Evolutionary conservation across 35 echinoderm and acorn worm species (phyloP), one percentile per base, ranked within the genome.

Genomic region (Ophioderma brevispina): DNA sequence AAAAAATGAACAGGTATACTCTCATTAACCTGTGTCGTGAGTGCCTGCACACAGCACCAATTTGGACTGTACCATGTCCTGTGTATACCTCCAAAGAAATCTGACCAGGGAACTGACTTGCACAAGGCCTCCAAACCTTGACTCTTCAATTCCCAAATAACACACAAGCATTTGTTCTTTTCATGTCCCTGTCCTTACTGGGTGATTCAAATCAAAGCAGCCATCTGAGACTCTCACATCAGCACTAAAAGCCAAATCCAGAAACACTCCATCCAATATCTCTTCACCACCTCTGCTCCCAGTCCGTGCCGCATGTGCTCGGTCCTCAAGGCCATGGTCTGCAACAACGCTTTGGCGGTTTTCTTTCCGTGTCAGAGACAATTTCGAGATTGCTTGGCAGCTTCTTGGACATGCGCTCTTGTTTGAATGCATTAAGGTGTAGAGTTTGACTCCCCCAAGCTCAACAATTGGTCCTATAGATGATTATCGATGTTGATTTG

Each of bases 361-460:
- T n/a, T 98, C 96, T 21, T n/a, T 98, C 96, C 0, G 96, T 94
- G 86, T 98, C 96, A 1, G 92, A 91, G 21, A 98, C 96, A 21
- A 98, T 92, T 63, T 98, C 94, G 96, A 98, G 14, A 98, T 81
- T 35, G 96, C 96, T 13, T 98, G 55, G 87, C 89, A 6, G 96
- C 96, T 80, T 98, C 96, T 39, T 98, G 96, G 37, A 98, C 92
- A 14, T 31, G 1, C 96, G 85, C 76, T 77, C 42, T 92, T 92
- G 40, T 55, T 70, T 14, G 92, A 94, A 36, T 94, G 96, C 2
- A 98, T 89, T 0, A 98, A 76, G 55, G 96, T 98, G 92, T 91
- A 98, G 87, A 18, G 96, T 98, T 30, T 82, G 32, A 98, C 79
- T 1, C 96, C 96, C 25, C 96, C 96, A 56, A 86, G 46, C 63